Base-by-base conservation (phyloP, 2,797 vertebrate genomes). In the Sebastes nivosus region DNA sequence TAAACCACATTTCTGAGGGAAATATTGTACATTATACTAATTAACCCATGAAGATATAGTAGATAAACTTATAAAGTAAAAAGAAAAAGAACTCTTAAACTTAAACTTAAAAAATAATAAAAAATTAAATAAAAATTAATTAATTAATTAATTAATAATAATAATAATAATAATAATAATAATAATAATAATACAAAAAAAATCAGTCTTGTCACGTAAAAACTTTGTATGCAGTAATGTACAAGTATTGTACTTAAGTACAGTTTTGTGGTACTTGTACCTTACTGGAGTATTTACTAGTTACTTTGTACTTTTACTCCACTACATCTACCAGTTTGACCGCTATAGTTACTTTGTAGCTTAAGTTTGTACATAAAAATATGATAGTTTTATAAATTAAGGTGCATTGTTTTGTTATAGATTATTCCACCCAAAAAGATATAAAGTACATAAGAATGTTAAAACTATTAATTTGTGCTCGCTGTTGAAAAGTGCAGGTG, bases 381-480 rank as follows among this genome's bases (percentile, higher is more conserved):
- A 59, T 4, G 2, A 30, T 2, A 8, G n/a, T 61, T 6, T 34
- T 5, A 25, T 38, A 5, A 24, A 36, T 24, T 6, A 13, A 0
- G 2, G 20, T 32, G n/a, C 34, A 16, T 18, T 61, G 18, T 22
- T 14, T 22, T 64, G 24, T 18, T 66, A 46, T 18, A 46, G 14
- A 22, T 66, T 46, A 27, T 61, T 61, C 18, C 27, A 30, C 18
- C 18, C 2, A 61, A 60, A 8, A 10, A 61, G 16, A 32, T 32
- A n/a, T 6, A 32, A 20, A 22, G 18, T 22, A 64, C 11, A 24
- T 8, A 22, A 0, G 22, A 54, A 54, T 11, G 8, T 11, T 5
- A 10, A 11, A 38, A 38, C 12, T 38, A 38, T 0, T 0, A 34
- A 32, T 0, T 60, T 38, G 27, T 20, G 16, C 59, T 64, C 12